These are phyloP conservation scores for Regulus satrapa DNA, from an alignment of 2,113 vertebrate genomes.

Conservation along the genomic window DNA sequence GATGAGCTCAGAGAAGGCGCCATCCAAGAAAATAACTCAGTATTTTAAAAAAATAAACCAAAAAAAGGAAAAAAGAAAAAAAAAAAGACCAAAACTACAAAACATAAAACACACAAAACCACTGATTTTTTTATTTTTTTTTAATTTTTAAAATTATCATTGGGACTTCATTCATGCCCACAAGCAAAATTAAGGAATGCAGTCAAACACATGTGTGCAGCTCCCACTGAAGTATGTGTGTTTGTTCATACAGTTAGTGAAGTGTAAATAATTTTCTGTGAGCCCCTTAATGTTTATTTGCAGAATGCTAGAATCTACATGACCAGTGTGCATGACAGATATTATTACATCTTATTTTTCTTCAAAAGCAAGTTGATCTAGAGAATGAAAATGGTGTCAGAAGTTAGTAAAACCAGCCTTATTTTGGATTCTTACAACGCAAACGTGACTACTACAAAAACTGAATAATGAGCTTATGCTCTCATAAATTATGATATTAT, in stretches of 20 bases:
- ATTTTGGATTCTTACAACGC: neutral
- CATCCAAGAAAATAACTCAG: neutral
- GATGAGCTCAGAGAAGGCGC: neutral
- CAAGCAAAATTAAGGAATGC: neutral
- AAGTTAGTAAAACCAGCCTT: neutral
- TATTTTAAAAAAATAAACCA: no score
- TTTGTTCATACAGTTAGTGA: neutral
- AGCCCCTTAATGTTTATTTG: neutral
- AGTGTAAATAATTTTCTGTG: neutral
- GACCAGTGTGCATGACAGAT: neutral
- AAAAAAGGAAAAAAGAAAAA: neutral
- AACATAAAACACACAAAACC: neutral
- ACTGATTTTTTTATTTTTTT: neutral
- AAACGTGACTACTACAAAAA: neutral
- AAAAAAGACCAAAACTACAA: neutral
- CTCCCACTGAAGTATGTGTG: neutral
- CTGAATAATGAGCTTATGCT: neutral
- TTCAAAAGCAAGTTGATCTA: neutral
- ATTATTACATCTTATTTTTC: neutral
- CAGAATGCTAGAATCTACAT: neutral
- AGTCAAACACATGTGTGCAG: neutral
- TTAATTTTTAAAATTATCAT: neutral
- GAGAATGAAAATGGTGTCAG: neutral
- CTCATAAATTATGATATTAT: neutral
- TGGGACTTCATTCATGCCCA: neutral